Percentiles rank a stretch among this genome's conserved stretches.
Conservation (phyloP, 2,113 vertebrate genomes). For the Labeo catla region DNA sequence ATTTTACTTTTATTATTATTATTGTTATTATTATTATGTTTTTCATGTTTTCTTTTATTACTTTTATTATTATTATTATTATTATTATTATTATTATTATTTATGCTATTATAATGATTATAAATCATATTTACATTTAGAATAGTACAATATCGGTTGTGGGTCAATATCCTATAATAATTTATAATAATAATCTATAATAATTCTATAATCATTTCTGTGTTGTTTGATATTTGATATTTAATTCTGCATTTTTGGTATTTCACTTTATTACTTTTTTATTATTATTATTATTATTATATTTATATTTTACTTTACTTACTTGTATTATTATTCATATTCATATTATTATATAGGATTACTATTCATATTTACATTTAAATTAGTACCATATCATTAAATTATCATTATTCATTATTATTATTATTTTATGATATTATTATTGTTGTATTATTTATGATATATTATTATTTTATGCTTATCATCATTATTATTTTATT, state of each 20-base stretch:
- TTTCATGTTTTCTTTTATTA: background rate
- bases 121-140: background rate
- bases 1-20: background rate
- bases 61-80: background rate
- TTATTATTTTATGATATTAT: no score
- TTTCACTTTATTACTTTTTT: no score
- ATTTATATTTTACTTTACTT: no score
- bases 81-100: background rate
- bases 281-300: no score
- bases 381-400: no score
- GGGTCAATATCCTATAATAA: background rate
- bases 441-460: no score
- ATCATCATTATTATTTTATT: no score
- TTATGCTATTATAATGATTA: background rate
- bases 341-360: background rate
- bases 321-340: background rate
- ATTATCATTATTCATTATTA: no score
- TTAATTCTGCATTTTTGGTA: background rate
- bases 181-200: no score
- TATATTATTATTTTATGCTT: no score
- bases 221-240: background rate
- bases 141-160: background rate
- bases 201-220: background rate
- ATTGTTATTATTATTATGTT: background rate
- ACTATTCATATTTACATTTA: no score